Evolutionary conservation across 2,113 vertebrate genomes (phyloP).

Genomic region (Aphyosemion australe): DNA sequence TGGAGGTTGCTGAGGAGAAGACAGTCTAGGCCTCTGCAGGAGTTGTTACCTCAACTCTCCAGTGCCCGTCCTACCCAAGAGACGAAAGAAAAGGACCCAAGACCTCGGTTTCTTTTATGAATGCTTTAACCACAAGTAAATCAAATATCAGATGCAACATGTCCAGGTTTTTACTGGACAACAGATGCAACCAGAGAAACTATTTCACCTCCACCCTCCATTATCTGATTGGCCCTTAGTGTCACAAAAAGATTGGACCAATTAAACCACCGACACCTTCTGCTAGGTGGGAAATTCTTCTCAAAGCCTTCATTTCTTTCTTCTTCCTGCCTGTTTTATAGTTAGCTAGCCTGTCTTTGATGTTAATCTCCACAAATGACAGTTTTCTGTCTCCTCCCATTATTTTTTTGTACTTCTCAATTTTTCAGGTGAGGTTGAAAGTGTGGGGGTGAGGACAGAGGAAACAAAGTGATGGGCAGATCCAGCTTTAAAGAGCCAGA

Average conservation of each 20-base stretch:
- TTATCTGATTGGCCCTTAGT: background rate
- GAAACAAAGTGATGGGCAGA: conserved; percentile 34
- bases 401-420: background rate
- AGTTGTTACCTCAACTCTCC: too few species aligned
- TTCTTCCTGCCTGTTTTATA: background rate
- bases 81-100: too few species aligned
- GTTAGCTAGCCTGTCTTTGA: conserved; percentile 13
- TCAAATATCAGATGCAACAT: too few species aligned
- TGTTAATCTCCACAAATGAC: conserved; percentile 4
- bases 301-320: conserved; percentile 1
- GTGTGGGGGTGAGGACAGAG: conserved; percentile 14
- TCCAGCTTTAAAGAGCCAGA: conserved; percentile 49
- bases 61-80: too few species aligned
- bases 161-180: too few species aligned
- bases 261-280: background rate
- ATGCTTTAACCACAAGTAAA: too few species aligned
- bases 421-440: conserved; percentile 4
- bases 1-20: too few species aligned
- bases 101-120: too few species aligned
- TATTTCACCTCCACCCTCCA: background rate
- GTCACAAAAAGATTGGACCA: background rate
- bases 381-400: conserved; percentile 6
- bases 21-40: too few species aligned
- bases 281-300: background rate
- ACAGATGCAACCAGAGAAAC: too few species aligned